Evolutionary conservation across 2,113 vertebrate species (phyloP).

Genomic region (Pipa parva): DNA sequence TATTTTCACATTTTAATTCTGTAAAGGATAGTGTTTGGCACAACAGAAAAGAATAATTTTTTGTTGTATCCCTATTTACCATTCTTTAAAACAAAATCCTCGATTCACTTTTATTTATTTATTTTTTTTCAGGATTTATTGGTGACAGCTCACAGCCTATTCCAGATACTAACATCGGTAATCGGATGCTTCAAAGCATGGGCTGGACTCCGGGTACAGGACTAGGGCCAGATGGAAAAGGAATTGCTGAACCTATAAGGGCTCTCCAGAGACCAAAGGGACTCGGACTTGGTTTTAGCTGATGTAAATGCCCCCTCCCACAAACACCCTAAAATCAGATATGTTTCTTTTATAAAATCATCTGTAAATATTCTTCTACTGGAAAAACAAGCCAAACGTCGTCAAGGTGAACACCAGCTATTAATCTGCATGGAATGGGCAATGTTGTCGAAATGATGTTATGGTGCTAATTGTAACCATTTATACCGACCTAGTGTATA

Average conservation of each 20-base stretch:
- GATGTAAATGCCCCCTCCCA: constrained; percentile 51
- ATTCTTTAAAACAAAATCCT: no score
- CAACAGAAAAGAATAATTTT: no score
- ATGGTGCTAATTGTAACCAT: constrained; percentile 60
- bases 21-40: no score
- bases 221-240: constrained; percentile 86
- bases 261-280: constrained; percentile 90
- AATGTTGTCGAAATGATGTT: constrained; percentile 32
- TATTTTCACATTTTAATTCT: no score
- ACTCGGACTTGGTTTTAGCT: constrained; percentile 89
- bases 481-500: constrained; percentile 46
- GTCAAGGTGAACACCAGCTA: constrained; percentile 26
- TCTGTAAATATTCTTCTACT: constrained; percentile 37
- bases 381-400: constrained; percentile 41
- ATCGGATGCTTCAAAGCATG: constrained; percentile 92
- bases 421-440: constrained; percentile 28
- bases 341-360: constrained; percentile 17
- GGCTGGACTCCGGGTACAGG: constrained; percentile 91
- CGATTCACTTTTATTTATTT: constrained; percentile 44
- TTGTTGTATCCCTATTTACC: no score
- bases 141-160: constrained; percentile 83
- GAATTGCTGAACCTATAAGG: constrained; percentile 86
- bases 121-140: constrained; percentile 73
- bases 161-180: constrained; percentile 87
- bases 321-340: constrained; percentile 27